Evolutionary conservation across 2,113 vertebrate genomes (phyloP), one percentile per base, ranked within the genome.

Genomic region (Sus scrofa): DNA sequence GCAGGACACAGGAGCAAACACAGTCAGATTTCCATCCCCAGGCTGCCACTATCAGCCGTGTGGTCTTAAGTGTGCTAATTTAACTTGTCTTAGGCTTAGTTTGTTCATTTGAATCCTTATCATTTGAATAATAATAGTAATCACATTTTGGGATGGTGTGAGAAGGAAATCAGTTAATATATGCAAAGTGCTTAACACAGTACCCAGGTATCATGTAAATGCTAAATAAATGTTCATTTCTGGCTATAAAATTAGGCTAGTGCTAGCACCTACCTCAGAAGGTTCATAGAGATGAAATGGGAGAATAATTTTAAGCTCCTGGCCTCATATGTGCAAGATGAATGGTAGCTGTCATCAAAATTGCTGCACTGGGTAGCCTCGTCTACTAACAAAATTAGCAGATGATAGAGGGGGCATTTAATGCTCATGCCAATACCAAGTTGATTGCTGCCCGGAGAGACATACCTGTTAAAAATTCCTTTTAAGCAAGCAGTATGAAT

Each of bases 81-180:
- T 94, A 89, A 78, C 63, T 94, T 83, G 24, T 63, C 44, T 82
- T 89, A 74, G 34, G 11, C 34, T 82, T 60, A 50, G 12, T 58
- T 90, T 94, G 73, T 95, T 92, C 81, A 75, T 77, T 94, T 82
- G 20, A 96, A 79, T 88, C 87, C 87, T 62, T 26, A 79, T 88
- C 87, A 90, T 62, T 26, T 37, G 4, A 24, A 24, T 62, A 90
- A 50, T 10, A 94, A 68, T 26, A 7, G 52, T 54, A 85, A 4
- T 93, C 91, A 85, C 12, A 67, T 86, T 91, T 95, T 81, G 37
- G 67, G 60, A 67, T 83, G 81, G 6, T 92, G 14, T 89, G 83
- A 91, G 30, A 85, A 95, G 93, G 85, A 56, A 94, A 67, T 94
- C 93, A 83, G 7, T 86, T 44, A 91, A 94, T 11, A 16, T 56